Base-by-base conservation (phyloP, 2,888 invertebrate species). In the Ypsolopha sequella region DNA sequence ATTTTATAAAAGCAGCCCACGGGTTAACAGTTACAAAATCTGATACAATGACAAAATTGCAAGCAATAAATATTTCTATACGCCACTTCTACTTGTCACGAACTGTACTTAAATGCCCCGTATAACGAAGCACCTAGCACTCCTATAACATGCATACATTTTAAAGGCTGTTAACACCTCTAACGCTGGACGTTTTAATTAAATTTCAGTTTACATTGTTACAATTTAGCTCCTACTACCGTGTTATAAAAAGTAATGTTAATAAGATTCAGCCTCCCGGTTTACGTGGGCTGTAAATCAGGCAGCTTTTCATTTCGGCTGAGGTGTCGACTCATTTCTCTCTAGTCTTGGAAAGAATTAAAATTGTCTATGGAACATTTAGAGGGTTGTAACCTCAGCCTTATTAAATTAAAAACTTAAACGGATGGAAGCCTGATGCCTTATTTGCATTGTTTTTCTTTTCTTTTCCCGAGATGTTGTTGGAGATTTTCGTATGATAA, bases 221-320 rank as follows among this genome's bases (percentile, higher is more conserved):
- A 75, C 84, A 79, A 80, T 80, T 82, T 80, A 82, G 39, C 45
- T 10, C 41, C 14, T 74, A 68, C 72, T 70, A 65, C 66, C 64
- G 65, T 75, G 77, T 76, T 82, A 81, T 84, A 81, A 85, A 84
- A 84, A 81, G 82, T 81, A 78, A 84, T 80, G 80, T 80, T 84
- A 80, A 82, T 82, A 85, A 84, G 80, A 79, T 70, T 76, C 73
- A 60, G 68, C 68, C 70, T 70, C 68, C 24, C 68, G 70, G 70
- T 80, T 76, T 73, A 79, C 76, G 76, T 67, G 68, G 64, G 74
- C 63, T 71, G 73, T 85, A 84, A 85, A 84, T 85, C 84, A 84
- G 70, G 70, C 66, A 74, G 73, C 78, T 72, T 82, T 82, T 79
- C 73, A 79, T 79, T 79, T 79, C 70, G 76, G 74, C 73, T 70